Percentiles rank a stretch among this genome's conserved stretches.
These are phyloP conservation scores for Anguilla japonica DNA, from an alignment of 2,113 vertebrate species.

Conservation along the genomic window DNA sequence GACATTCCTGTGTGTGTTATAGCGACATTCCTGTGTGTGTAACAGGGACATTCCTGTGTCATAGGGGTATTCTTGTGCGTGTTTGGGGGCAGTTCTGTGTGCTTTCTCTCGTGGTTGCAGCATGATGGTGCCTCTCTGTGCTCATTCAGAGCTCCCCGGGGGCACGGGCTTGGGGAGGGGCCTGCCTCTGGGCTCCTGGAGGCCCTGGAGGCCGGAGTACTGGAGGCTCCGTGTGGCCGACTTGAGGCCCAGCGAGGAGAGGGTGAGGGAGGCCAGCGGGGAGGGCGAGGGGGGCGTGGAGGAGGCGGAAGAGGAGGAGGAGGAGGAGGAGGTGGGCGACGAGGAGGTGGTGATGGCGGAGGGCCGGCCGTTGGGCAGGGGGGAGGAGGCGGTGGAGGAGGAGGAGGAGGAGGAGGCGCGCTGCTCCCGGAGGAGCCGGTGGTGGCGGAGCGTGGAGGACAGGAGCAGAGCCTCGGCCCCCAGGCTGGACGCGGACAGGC, in stretches of 20 bases:
- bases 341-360: constrained; percentile 34
- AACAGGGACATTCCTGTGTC: background rate
- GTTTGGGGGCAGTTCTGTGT: background rate
- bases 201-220: constrained; percentile 44
- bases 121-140: background rate
- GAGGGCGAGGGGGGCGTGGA: constrained; percentile 39
- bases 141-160: constrained; percentile 33
- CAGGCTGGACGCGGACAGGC: constrained; percentile 64
- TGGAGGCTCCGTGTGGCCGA: constrained; percentile 56
- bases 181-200: constrained; percentile 57
- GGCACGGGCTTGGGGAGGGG: constrained; percentile 33
- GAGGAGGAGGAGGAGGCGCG: constrained; percentile 49
- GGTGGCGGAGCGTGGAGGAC: constrained; percentile 65
- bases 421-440: constrained; percentile 64
- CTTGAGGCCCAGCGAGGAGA: constrained; percentile 56
- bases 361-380: constrained; percentile 18
- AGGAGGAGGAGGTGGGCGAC: background rate
- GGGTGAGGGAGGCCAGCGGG: constrained; percentile 33
- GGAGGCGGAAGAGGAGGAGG: background rate
- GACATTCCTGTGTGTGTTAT: background rate
- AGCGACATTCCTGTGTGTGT: background rate
- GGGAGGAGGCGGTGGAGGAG: constrained; percentile 22
- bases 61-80: background rate
- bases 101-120: background rate
- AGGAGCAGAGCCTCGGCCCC: constrained; percentile 66